phyloP scores from a whole-genome alignment of 2,113 vertebrate genomes.

The Meleagris gallopavo region DNA sequence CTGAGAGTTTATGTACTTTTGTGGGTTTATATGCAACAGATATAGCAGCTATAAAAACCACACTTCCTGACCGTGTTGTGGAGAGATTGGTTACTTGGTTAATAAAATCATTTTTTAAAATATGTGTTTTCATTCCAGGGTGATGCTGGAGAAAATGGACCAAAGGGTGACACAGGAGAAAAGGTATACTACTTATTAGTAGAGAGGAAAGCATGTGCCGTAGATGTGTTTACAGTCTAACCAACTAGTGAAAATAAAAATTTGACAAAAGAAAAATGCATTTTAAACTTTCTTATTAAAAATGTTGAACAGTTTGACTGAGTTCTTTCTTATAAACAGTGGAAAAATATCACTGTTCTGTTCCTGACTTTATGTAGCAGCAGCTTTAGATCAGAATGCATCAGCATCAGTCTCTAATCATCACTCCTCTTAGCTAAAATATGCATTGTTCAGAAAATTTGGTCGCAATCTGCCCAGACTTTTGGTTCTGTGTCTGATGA shows the following conservation, averaged over 20 bases:
- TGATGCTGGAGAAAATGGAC: constrained; percentile 89
- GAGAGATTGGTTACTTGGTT: background rate
- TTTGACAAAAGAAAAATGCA: background rate
- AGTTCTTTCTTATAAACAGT: background rate
- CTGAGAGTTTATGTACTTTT: background rate
- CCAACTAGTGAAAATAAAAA: background rate
- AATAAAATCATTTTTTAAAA: background rate
- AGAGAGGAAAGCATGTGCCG: background rate
- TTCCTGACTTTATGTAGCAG: background rate
- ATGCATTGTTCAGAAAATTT: background rate
- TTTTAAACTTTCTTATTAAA: background rate
- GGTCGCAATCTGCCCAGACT: background rate
- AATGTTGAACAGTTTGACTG: background rate
- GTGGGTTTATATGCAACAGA: background rate
- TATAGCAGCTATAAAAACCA: background rate
- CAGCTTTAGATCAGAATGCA: background rate
- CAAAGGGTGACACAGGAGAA: constrained; percentile 89
- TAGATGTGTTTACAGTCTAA: background rate
- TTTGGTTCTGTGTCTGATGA: background rate
- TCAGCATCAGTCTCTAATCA: background rate
- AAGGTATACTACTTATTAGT: constrained; percentile 83
- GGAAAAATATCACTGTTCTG: background rate
- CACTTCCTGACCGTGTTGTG: background rate
- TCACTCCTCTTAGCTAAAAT: background rate
- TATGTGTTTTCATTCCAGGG: constrained; percentile 78